Evolutionary conservation across 1,140 invertebrate species (phyloP).

Genomic region (Campoletis sonorensis): DNA sequence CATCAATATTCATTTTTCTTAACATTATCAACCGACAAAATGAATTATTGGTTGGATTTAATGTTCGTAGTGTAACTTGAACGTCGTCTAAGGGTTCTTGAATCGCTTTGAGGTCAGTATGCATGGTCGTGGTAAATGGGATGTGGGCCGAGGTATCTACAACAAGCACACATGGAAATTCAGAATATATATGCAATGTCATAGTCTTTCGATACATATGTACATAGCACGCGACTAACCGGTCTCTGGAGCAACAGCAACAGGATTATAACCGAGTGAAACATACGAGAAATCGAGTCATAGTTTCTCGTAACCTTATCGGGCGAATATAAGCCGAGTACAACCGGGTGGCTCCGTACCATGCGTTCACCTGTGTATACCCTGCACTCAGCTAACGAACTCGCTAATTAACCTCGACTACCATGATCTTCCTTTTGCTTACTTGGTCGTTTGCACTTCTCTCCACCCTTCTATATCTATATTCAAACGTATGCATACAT

Average conservation of each 20-base stretch:
- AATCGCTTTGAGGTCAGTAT: constrained; percentile 43
- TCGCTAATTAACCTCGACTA: constrained; percentile 46
- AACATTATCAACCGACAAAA: neutral
- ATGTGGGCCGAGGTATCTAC: constrained; percentile 57
- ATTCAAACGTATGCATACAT: neutral
- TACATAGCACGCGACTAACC: constrained; percentile 36
- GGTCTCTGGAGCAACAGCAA: constrained; percentile 4
- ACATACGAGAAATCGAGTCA: constrained; percentile 17
- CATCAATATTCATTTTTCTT: neutral
- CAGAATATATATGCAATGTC: neutral
- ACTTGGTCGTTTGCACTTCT: neutral
- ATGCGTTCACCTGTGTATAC: constrained; percentile 44
- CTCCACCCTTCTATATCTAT: neutral
- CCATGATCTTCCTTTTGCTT: neutral
- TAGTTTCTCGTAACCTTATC: constrained; percentile 59
- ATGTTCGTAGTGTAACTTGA: neutral
- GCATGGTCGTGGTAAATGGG: constrained; percentile 46
- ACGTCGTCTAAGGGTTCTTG: constrained; percentile 36
- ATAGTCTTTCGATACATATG: neutral
- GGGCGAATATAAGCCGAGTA: constrained; percentile 48
- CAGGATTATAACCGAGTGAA: neutral
- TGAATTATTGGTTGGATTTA: neutral
- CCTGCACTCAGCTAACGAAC: constrained; percentile 50
- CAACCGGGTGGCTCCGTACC: neutral
- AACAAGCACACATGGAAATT: neutral